Base-by-base conservation (phyloP, 2,888 invertebrate genomes). In the Gerris lacustris region DNA sequence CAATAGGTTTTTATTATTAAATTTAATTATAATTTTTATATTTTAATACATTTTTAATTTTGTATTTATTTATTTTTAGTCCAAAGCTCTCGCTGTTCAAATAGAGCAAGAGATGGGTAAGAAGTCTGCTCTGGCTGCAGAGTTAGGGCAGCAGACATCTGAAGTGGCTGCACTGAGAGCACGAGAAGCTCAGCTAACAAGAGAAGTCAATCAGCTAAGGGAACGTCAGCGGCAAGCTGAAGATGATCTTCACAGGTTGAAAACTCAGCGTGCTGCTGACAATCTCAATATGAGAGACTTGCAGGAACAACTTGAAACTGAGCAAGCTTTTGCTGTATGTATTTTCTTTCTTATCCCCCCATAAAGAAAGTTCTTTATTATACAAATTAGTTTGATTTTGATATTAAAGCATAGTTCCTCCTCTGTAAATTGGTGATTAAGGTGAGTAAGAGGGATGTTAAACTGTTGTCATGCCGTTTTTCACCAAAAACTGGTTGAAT, bases 301-400 rank as follows among this genome's bases (percentile, higher is more conserved):
- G 55, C 93, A 96, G 78, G 95, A 96, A 76, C 96, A 96, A 80
- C 82, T 96, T 70, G 97, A 97, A 82, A 93, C 93, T 62, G 96
- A 98, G 81, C 95, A 95, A 81, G 94, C 95, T 81, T 97, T 97
- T 83, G 91, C 94, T 77, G 87, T 87, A 79, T 80, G 82, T 79
- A 55, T 62, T 63, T 55, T 7, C 2, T 1, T 31, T 31, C 31
- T 31, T 31, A 31, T 31, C 31, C 31, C 2, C 4, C n/a, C 69
- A 7, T 15, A 2, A 17, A 68, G 6, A 55, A 6, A 6, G 6
- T 45, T 9, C 15, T 18, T 68, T 64, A 7, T n/a, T 69, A 11
- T 66, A 7, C 62, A 2, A 15, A 15, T 69, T 69, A 4, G 7
- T 1, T 15, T n/a, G n/a, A n/a, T 62, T 11, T 15, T 62, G 62